A percentile compares a stretch with the other conserved stretches of the same genome.
These are phyloP conservation scores for Drosophila fulvimacula DNA, from an alignment of 2,888 invertebrate genomes.

Conservation along the genomic window DNA sequence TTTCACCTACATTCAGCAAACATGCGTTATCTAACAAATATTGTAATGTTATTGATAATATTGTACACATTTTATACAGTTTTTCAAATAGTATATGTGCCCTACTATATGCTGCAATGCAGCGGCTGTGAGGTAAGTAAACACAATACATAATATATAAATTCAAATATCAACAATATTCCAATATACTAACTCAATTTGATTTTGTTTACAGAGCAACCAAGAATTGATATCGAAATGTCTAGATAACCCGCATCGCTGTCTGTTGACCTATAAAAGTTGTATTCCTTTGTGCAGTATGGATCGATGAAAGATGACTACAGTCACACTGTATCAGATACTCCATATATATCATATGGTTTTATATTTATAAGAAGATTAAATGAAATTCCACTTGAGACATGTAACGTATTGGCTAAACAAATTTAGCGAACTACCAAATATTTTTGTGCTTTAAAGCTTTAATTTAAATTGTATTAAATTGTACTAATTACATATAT, in stretches of 20 bases:
- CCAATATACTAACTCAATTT: neutral
- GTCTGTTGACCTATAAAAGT: neutral
- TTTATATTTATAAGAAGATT: neutral
- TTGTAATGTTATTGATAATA: neutral
- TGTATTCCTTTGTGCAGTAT: slow-evolving; percentile 8
- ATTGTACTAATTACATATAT: neutral
- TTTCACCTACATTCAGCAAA: neutral
- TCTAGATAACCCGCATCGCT: slow-evolving; percentile 8
- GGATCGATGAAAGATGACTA: neutral
- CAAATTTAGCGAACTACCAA: neutral
- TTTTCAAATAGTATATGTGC: neutral
- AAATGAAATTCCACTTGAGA: neutral
- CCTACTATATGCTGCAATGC: slow-evolving; percentile 4
- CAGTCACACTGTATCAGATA: neutral
- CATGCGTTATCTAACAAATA: neutral
- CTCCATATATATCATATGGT: neutral
- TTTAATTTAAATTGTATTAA: neutral
- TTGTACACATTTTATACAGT: neutral
- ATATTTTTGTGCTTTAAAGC: neutral
- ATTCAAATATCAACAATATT: no score
- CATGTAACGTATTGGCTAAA: neutral
- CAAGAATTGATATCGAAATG: neutral
- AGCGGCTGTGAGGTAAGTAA: slow-evolving; percentile 18
- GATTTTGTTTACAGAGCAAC: neutral
- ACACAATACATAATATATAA: no score